Conservation (phyloP, 2,888 invertebrate genomes). For the Melipona beecheii region DNA sequence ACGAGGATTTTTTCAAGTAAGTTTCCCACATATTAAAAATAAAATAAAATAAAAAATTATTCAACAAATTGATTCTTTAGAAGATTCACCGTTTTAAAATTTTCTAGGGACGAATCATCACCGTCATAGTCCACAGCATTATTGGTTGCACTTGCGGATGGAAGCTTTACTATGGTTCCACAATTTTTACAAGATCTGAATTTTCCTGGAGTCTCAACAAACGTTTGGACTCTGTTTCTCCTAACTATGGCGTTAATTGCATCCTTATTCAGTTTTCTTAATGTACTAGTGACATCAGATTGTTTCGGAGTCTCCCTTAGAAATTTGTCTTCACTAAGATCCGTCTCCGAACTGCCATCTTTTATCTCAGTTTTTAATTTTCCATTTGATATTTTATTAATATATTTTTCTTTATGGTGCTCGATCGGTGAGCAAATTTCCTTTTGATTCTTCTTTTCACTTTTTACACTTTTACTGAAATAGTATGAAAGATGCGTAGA, state of each 20-base stretch:
- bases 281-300: constrained; percentile 34
- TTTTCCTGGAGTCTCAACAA: not conserved
- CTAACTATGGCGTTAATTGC: constrained; percentile 53
- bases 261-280: constrained; percentile 56
- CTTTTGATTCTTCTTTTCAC: not conserved
- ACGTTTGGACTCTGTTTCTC: constrained; percentile 1
- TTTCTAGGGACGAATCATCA: constrained; percentile 8
- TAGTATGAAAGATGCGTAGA: not conserved
- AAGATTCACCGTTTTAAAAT: constrained; percentile 12
- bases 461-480: constrained; percentile 2
- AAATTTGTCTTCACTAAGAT: constrained; percentile 27
- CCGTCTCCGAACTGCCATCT: not conserved
- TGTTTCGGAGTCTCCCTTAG: constrained; percentile 22
- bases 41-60: not conserved
- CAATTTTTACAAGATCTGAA: constrained; percentile 13
- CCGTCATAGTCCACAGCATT: not conserved
- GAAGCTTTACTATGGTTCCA: constrained; percentile 15
- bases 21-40: not conserved
- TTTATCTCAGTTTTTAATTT: not conserved
- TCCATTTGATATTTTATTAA: not conserved
- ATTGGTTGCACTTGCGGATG: not conserved
- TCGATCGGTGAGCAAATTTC: not conserved
- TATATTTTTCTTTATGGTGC: not conserved
- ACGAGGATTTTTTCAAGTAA: not conserved
- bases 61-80: not conserved